Evolutionary conservation across 2,797 vertebrate genomes (phyloP), one percentile per base, ranked within the genome.

Genomic region (Poecilia velifera): DNA sequence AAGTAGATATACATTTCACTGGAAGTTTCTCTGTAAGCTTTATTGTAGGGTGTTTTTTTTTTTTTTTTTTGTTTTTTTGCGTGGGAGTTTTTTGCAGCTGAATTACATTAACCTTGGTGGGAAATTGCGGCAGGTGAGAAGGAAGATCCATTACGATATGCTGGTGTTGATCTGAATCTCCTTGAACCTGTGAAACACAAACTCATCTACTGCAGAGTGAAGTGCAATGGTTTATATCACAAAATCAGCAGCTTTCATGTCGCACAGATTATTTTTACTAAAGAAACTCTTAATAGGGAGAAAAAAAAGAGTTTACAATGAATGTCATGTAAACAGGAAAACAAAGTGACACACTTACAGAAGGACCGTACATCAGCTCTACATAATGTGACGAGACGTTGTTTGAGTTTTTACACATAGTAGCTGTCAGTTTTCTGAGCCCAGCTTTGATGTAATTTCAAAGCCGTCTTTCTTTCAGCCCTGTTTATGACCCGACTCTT

Each of bases 401-500:
- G 25, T 28, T 70, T 53, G 46, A 53, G 59, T 20, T 20, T 20
- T 25, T n/a, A 25, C 16, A 43, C 22, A 12, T 0, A 74, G 1
- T 47, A 25, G 36, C 66, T 9, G 9, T 41, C 41, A 47, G 36
- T 73, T 73, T 76, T 77, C 43, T 76, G 45, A 79, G 59, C 10
- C n/a, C 22, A 34, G 41, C 53, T 79, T 74, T 64, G 51, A 82
- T 75, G 72, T 28, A 39, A 18, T 70, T 45, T 74, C 28, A 70
- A 47, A 46, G 76, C 6, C 73, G 80, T 72, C 73, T 12, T 39
- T 51, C 36, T 12, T 75, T 74, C 8, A 39, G 31, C 57, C 1
- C 31, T 72, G 49, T 79, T 84, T 25, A 16, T 79, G 57, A 84
- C 70, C 78, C 41, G 45, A 49, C 36, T 28, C 66, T 72, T 71